Base-by-base conservation (phyloP, 2,888 invertebrate genomes). In the Atrina japonica region DNA sequence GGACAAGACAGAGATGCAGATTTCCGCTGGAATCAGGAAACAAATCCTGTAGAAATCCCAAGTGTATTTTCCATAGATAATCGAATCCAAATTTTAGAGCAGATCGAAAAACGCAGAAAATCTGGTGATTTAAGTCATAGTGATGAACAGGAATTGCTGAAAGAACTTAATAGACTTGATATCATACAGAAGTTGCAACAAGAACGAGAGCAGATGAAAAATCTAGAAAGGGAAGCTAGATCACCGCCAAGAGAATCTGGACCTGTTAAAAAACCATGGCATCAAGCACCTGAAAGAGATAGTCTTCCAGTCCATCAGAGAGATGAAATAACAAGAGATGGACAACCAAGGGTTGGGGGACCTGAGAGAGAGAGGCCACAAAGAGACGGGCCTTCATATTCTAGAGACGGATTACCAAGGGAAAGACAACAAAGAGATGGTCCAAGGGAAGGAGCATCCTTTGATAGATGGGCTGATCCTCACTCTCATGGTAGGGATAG, bases 41-140 rank as follows among this genome's bases (percentile, higher is more conserved):
- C 30, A 35, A 58, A 25, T 50, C 47, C 11, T 35, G 49, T 21
- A 1, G 66, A 69, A 27, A 58, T 73, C 41, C 73, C 76, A 25
- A 59, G 70, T 63, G 77, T 70, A 29, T 59, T 77, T 14, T 64
- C 74, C 14, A 30, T 73, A 14, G 76, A 78, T 21, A 70, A 71
- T 43, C 67, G 74, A 49, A 77, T 81, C 53, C 72, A 74, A 9
- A 80, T 83, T 18, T 56, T 83, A n/a, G 67, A 71, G n/a, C 66
- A 66, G 49, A 72, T 72, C 43, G 65, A 68, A 41, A 95, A 95
- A 82, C 94, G 95, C 82, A 93, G 94, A 73, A 94, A 93, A 75
- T 93, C 94, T 61, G 95, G 96, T 0, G 74, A 80, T 23, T 73
- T 90, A 5, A 85, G 81, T 30, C 82, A 80, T 55, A 83, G 86